A percentile compares a stretch with the other conserved stretches of the same genome.
These are phyloP conservation scores for Himalopsyche japonica DNA, from an alignment of 2,888 invertebrate species.

Conservation along the genomic window DNA sequence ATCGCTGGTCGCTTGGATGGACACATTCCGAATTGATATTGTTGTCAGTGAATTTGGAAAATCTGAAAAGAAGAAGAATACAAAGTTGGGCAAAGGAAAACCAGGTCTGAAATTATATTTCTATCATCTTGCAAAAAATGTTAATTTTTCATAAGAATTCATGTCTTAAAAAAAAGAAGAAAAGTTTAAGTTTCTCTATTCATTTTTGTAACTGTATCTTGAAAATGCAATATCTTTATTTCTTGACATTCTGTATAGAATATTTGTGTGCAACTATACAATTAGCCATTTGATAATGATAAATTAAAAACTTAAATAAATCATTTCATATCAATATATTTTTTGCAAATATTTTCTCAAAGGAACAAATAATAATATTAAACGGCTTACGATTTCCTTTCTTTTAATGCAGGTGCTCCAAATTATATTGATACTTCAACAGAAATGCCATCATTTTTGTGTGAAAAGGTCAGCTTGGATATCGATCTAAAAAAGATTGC, in stretches of 20 bases:
- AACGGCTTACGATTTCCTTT: background rate
- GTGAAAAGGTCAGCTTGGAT: constrained; percentile 88
- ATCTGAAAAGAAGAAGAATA: constrained; percentile 63
- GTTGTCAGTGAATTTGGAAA: constrained; percentile 86
- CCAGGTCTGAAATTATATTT: constrained; percentile 42
- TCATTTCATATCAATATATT: background rate
- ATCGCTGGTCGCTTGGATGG: constrained; percentile 81
- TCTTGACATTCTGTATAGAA: too few relatives aligned
- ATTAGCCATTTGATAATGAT: background rate
- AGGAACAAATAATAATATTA: background rate
- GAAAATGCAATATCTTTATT: background rate
- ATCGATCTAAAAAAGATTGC: constrained; percentile 88
- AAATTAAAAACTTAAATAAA: too few relatives aligned
- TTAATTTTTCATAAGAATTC: too few relatives aligned
- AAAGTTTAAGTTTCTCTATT: too few relatives aligned
- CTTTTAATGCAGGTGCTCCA: constrained; percentile 31
- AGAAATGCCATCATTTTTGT: constrained; percentile 87
- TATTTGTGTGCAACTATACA: background rate
- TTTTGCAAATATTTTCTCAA: background rate
- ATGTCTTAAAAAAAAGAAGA: too few relatives aligned
- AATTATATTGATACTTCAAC: constrained; percentile 61
- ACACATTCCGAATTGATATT: constrained; percentile 89
- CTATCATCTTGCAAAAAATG: background rate
- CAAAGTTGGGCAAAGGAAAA: constrained; percentile 49
- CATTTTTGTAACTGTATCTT: too few relatives aligned